phyloP scores from a whole-genome alignment of 2,888 invertebrate species.

The Nesidiocoris tenuis region DNA sequence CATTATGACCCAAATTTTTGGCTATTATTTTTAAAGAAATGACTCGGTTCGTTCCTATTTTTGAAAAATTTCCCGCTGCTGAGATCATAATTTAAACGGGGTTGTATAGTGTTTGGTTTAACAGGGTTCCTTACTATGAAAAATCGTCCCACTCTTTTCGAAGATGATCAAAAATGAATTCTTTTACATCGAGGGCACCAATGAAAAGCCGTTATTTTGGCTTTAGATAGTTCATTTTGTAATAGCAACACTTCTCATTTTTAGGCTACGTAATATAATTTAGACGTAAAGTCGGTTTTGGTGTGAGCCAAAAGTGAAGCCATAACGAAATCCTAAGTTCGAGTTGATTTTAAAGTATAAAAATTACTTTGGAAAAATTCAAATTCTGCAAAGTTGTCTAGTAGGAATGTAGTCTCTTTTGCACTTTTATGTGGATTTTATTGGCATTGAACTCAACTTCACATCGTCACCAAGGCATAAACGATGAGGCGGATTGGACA shows the following conservation, averaged over 20 bases:
- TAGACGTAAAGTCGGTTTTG: constrained; percentile 16
- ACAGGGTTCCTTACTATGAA: too few relatives aligned
- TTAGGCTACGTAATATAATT: constrained; percentile 2
- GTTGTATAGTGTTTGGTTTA: too few relatives aligned
- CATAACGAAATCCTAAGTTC: neutral
- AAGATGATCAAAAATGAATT: too few relatives aligned
- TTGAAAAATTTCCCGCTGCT: too few relatives aligned
- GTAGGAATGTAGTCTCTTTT: constrained; percentile 26
- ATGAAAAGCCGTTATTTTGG: neutral
- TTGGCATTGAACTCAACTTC: neutral
- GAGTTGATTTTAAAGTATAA: neutral
- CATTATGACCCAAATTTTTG: too few relatives aligned
- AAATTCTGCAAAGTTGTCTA: constrained; percentile 5
- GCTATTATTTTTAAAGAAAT: too few relatives aligned
- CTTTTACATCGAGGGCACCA: neutral
- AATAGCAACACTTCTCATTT: neutral
- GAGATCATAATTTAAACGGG: too few relatives aligned
- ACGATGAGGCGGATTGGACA: neutral
- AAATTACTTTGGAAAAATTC: neutral
- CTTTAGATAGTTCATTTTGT: constrained; percentile 2
- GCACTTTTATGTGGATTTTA: constrained; percentile 11
- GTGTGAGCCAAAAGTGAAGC: neutral
- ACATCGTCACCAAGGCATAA: neutral
- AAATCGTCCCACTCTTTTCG: too few relatives aligned
- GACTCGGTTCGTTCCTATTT: too few relatives aligned